Evolutionary conservation across 1,140 invertebrate genomes (phyloP).

Genomic region (Panulirus ornatus): DNA sequence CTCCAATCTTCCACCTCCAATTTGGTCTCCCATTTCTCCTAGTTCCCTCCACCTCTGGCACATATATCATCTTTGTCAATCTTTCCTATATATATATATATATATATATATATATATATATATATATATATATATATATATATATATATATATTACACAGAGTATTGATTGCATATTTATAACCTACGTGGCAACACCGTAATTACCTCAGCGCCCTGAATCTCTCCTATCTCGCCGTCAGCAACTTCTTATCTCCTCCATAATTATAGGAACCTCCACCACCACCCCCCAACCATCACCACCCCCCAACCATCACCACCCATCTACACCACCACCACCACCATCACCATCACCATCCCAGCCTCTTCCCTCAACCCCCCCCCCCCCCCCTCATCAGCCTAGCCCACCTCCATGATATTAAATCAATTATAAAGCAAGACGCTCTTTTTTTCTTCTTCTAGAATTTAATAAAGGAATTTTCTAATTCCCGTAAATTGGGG

Average conservation of each 20-base stretch:
- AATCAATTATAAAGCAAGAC: conserved; percentile 5
- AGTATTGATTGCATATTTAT: no score
- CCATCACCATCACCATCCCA: not conserved
- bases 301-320: not conserved
- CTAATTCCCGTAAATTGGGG: conserved; percentile 4
- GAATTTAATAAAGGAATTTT: conserved; percentile 40
- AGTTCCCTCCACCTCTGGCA: no score
- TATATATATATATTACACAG: no score
- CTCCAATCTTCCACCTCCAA: no score
- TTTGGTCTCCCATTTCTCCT: no score
- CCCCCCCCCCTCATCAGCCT: not conserved
- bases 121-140: no score
- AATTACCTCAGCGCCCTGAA: no score
- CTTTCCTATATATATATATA: no score
- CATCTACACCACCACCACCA: not conserved
- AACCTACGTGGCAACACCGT: no score
- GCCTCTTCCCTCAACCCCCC: not conserved
- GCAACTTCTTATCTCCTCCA: not conserved
- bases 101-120: no score
- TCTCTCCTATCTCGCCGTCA: not conserved
- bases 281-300: not conserved
- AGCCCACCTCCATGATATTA: not conserved
- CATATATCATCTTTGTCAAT: no score
- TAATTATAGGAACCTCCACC: no score
- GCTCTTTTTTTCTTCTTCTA: not conserved